Conservation (phyloP, 2,888 invertebrate species). For the Eupeodes luniger region DNA sequence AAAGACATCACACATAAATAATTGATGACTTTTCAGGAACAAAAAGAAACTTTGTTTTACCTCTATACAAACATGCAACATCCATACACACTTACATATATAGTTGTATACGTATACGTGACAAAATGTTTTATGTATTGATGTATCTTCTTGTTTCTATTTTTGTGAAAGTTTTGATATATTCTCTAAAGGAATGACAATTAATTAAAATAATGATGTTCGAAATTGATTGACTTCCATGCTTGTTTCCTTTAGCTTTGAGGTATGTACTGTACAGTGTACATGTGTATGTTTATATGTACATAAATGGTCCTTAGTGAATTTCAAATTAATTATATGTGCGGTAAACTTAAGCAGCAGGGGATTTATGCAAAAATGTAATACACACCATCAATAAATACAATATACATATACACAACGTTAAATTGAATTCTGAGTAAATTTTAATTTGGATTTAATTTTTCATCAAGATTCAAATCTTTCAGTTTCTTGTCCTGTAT, state of each 20-base stretch:
- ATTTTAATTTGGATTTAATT: not conserved
- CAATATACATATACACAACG: not conserved
- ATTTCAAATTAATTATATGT: constrained; percentile 19
- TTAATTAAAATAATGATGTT: constrained; percentile 27
- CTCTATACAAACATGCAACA: not conserved
- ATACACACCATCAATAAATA: not conserved
- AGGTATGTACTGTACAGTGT: not conserved
- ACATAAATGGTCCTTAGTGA: too few species aligned
- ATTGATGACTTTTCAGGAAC: constrained; percentile 37
- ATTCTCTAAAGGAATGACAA: not conserved
- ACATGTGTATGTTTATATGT: too few species aligned
- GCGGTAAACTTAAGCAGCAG: constrained; percentile 2
- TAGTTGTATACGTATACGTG: not conserved
- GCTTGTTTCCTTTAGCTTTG: not conserved
- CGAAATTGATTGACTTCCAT: constrained; percentile 24
- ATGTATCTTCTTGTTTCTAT: not conserved
- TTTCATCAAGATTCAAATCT: too few species aligned
- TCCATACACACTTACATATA: not conserved
- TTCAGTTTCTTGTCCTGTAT: too few species aligned
- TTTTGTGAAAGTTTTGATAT: constrained; percentile 16
- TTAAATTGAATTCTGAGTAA: not conserved
- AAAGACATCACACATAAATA: constrained; percentile 44
- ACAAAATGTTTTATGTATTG: not conserved
- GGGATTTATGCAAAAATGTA: not conserved
- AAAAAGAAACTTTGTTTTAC: not conserved